These are phyloP conservation scores for Dufourea novaeangliae DNA, from an alignment of 1,140 invertebrate genomes.

Conservation along the genomic window DNA sequence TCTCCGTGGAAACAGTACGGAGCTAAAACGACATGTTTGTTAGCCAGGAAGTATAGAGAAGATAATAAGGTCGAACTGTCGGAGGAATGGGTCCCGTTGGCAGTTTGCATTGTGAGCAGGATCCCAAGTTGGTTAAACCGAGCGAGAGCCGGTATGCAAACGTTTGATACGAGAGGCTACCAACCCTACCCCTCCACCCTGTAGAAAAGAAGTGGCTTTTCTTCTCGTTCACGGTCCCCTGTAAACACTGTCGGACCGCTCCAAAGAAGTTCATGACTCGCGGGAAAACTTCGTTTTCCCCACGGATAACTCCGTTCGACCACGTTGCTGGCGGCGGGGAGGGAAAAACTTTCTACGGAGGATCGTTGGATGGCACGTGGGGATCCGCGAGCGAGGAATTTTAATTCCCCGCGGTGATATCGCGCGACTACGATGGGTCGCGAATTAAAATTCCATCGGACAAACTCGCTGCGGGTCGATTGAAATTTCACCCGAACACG, in stretches of 20 bases:
- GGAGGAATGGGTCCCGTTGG: not conserved
- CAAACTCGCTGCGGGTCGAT: not conserved
- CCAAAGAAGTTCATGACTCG: not conserved
- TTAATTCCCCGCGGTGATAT: not conserved
- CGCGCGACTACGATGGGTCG: not conserved
- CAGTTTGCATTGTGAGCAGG: not conserved
- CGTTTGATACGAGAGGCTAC: not conserved
- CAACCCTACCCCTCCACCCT: not conserved
- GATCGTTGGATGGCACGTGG: too few species aligned
- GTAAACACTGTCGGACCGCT: not conserved
- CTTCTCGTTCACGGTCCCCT: not conserved
- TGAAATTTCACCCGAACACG: not conserved
- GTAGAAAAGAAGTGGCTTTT: not conserved
- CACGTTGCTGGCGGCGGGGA: too few species aligned
- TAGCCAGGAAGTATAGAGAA: too few species aligned
- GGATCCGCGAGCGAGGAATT: slow-evolving; percentile 2
- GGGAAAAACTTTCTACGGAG: too few species aligned
- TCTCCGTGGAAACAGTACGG: too few species aligned
- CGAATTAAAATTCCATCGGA: slow-evolving; percentile 19
- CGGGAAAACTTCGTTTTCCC: not conserved
- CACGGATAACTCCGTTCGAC: too few species aligned
- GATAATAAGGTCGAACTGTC: not conserved
- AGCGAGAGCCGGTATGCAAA: not conserved
- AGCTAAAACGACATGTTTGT: too few species aligned
- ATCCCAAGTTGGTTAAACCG: not conserved